A percentile compares a stretch with the other conserved stretches of the same genome.
Conservation (phyloP, 2,888 invertebrate species). For the Reticulitermes lucifugus region DNA sequence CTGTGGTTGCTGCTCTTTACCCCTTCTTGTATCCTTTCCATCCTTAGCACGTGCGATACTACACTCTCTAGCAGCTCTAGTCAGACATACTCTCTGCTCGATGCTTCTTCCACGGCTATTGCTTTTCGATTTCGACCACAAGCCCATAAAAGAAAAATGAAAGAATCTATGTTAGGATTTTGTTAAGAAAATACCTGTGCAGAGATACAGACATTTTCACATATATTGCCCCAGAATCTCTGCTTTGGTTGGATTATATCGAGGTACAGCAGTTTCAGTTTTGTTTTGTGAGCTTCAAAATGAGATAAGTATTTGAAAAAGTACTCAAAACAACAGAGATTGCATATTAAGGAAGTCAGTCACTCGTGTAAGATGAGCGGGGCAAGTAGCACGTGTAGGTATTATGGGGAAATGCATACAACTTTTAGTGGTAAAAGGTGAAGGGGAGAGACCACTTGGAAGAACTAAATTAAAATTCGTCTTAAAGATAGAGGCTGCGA, state of each 20-base stretch:
- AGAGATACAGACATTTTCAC: background rate
- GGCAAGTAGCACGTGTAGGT: no score
- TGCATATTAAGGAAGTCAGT: no score
- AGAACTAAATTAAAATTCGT: no score
- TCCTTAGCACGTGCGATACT: background rate
- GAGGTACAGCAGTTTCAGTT: background rate
- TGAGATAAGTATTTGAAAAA: background rate
- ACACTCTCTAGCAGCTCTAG: background rate
- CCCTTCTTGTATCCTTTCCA: no score
- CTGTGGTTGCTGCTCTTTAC: background rate
- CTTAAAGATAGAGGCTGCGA: no score
- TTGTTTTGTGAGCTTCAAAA: background rate
- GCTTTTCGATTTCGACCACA: background rate
- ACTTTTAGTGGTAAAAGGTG: no score
- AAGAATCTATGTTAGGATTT: background rate
- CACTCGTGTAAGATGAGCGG: no score
- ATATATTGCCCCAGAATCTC: background rate
- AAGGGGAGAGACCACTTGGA: no score
- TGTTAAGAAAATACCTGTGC: background rate
- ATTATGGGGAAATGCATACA: no score
- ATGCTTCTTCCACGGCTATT: background rate
- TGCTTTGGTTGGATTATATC: background rate
- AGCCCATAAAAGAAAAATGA: background rate
- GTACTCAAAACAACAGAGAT: no score
- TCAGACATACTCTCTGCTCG: background rate